Percentiles rank a stretch among this genome's conserved stretches.
Conservation (phyloP, 2,888 invertebrate species). For the Plagodis pulveraria region DNA sequence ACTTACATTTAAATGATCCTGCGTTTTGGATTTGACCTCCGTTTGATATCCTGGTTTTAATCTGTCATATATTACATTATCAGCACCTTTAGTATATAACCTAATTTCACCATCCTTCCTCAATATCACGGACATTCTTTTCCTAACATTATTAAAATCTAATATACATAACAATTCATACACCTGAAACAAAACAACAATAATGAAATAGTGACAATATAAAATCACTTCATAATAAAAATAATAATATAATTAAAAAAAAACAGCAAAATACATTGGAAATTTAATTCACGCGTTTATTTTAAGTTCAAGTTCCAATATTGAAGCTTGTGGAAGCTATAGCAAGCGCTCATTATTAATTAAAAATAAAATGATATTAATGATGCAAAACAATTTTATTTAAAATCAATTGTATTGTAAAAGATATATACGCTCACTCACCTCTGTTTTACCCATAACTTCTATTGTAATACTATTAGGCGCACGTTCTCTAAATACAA, state of each 20-base stretch:
- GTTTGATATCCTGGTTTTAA: slow-evolving; percentile 89
- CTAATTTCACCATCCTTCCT: slow-evolving; percentile 92
- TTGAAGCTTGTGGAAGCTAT: no score
- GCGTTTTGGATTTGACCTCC: slow-evolving; percentile 92
- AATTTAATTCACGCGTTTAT: no score
- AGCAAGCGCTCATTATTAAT: no score
- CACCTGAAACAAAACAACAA: slow-evolving; percentile 83
- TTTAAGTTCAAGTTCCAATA: no score
- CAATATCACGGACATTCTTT: slow-evolving; percentile 99
- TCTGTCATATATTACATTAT: slow-evolving; percentile 98
- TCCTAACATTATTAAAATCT: slow-evolving; percentile 99
- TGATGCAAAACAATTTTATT: no score
- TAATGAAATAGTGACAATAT: not conserved
- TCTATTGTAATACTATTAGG: slow-evolving; percentile 97
- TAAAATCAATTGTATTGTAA: no score
- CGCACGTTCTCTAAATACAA: slow-evolving; percentile 97
- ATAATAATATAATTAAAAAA: no score
- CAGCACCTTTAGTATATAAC: slow-evolving; percentile 99
- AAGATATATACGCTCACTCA: slow-evolving; percentile 44
- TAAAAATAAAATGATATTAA: no score
- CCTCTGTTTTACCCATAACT: slow-evolving; percentile 92
- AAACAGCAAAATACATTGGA: no score
- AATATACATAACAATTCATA: slow-evolving; percentile 98
- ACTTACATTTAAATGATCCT: slow-evolving; percentile 97
- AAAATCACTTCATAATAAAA: not conserved